These are phyloP conservation scores for Rhynchotus rufescens DNA, from an alignment of 2,797 vertebrate genomes.

Conservation along the genomic window DNA sequence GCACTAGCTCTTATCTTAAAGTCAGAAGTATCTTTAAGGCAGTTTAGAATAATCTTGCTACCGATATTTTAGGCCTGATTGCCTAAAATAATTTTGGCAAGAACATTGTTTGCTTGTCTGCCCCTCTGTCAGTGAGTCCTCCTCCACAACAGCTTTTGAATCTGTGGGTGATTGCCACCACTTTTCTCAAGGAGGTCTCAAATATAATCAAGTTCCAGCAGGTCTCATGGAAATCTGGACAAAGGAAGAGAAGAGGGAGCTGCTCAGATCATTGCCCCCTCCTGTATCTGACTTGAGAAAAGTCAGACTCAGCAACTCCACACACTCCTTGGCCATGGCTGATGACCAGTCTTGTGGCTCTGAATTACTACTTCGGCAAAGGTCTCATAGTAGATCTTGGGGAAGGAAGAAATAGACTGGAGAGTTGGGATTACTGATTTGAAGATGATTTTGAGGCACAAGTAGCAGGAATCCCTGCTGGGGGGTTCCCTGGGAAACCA, in stretches of 20 bases:
- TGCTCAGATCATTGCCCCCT: background rate
- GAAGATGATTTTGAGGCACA: background rate
- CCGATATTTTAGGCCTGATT: background rate
- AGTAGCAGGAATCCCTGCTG: background rate
- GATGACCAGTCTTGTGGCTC: background rate
- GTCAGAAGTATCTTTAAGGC: background rate
- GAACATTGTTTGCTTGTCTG: background rate
- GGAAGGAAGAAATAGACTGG: background rate
- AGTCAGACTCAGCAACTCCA: background rate
- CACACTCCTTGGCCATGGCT: accelerated
- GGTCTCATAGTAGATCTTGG: background rate
- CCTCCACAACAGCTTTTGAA: background rate
- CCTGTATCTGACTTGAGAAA: background rate
- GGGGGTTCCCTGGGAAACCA: background rate
- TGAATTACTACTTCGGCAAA: background rate
- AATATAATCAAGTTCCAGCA: background rate
- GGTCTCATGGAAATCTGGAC: background rate
- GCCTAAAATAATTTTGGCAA: background rate
- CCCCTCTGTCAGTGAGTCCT: background rate
- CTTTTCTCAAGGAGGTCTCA: background rate
- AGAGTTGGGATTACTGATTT: background rate
- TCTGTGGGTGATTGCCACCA: background rate
- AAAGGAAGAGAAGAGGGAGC: background rate
- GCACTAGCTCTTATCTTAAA: background rate
- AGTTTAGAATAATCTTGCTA: background rate